Base-by-base conservation (phyloP, 1,140 invertebrate species). In the Hesperophylax magnus region DNA sequence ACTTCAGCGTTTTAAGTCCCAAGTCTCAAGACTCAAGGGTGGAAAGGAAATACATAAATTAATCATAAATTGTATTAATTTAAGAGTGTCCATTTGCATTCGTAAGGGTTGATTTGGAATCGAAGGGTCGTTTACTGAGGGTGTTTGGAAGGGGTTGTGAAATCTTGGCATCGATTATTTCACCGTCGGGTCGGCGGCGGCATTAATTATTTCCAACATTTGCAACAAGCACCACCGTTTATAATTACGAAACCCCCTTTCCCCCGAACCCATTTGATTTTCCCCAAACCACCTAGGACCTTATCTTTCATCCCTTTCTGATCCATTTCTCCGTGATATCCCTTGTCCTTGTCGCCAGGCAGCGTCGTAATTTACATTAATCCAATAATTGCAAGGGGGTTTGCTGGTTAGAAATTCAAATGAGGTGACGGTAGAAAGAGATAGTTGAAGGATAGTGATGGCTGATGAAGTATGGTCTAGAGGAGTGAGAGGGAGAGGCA, bases 391-490 rank as follows among this genome's bases (percentile, higher is more conserved):
- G 94, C 94, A 94, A 94, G 93, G 93, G 94, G 94, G 94, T 95
- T 94, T 94, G 93, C 94, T 95, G 94, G 94, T 95, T 95, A 95
- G 94, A 95, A 95, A 95, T 95, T 95, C 94, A 95, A 95, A 95
- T 95, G 93, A 95, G 94, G 92, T 93, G 93, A 93, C 93, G 93
- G 92, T 88, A 86, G 85, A 87, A 71, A 78, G 69, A 78, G 77
- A 71, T 47, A 52, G 79, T 58, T 60, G 39, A 56, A 47, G 78
- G 56, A 76, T 76, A 58, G 72, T 76, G 69, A 60, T 61, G 74
- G 54, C 34, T 39, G 72, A 31, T 58, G 69, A 69, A 69, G 71
- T 74, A 58, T 74, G 47, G 71, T 34, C 31, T 5, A 47, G 39
- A 47, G 39, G 39, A 47, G 39, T 47, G 39, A 2, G 27, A 11